phyloP scores from a whole-genome alignment of 2,888 invertebrate genomes.

The Tolmerus cingulatus region DNA sequence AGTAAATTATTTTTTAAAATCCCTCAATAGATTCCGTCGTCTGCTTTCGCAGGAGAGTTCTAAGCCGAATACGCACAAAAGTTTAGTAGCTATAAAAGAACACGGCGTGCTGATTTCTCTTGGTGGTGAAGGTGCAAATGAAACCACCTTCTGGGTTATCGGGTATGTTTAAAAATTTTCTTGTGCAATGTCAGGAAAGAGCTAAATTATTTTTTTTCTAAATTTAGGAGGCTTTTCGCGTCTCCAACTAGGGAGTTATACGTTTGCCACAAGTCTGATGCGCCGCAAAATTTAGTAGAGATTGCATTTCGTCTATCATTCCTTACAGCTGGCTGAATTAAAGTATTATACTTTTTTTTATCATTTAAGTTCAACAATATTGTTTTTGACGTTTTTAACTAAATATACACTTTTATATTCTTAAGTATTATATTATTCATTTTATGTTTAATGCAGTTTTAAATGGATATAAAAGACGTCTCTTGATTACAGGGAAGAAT shows the following conservation, averaged over 20 bases:
- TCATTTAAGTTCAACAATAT: not conserved
- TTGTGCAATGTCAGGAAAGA: conserved; percentile 25
- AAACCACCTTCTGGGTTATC: conserved; percentile 79
- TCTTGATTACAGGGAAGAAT: no score
- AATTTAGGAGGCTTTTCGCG: conserved; percentile 74
- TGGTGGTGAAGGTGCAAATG: conserved; percentile 59
- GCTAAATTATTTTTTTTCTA: conserved; percentile 55
- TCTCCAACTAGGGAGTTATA: conserved; percentile 83
- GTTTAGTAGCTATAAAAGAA: conserved; percentile 81
- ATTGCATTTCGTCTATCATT: conserved; percentile 80
- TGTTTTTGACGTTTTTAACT: not conserved
- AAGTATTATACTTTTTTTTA: conserved; percentile 1
- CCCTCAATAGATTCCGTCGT: conserved; percentile 47
- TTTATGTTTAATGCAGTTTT: not conserved
- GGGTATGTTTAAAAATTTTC: conserved; percentile 67
- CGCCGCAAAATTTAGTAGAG: conserved; percentile 89
- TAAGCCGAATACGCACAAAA: conserved; percentile 60
- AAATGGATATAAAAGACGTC: not conserved
- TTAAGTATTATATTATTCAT: not conserved
- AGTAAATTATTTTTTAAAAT: not conserved
- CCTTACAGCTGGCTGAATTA: conserved; percentile 11
- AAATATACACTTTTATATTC: not conserved
- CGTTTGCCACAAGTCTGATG: conserved; percentile 84
- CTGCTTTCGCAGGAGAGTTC: conserved; percentile 63
- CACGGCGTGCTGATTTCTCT: conserved; percentile 78